Evolutionary conservation across 1,140 invertebrate genomes (phyloP), one percentile per base, ranked within the genome.

Genomic region (Pseudomyrmex dendroicus): DNA sequence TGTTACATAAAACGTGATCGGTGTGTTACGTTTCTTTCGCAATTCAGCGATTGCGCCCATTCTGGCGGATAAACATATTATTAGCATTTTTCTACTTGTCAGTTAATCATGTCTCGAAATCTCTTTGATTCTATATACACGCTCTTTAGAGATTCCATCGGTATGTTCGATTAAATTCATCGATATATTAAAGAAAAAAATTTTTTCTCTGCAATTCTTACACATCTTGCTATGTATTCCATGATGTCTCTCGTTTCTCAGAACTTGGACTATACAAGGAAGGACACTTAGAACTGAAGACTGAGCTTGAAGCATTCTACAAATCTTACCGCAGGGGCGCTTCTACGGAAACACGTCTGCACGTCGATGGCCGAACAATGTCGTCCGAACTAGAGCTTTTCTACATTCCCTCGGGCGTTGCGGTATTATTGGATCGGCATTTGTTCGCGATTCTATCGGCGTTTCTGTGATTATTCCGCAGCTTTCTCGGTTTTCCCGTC

Each of bases 221-320:
- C 2, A 12, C 15, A 22, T 9, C 2, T 48, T 7, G 13, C 13
- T 10, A 17, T 20, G 56, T 17, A 57, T 57, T 57, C 25, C 44
- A 15, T 8, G 25, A 56, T 73, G 74, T 50, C 25, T 57, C 17
- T 57, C 17, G 44, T 73, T 73, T 56, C 35, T 35, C 5, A 56
- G 46, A 73, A 52, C 10, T 5, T 10, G 50, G 50, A 87, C 73
- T 86, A 86, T 90, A 91, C 87, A 91, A 88, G 87, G 66, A 89
- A 91, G 89, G 87, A 91, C 89, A 92, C 90, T 91, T 89, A 87
- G 86, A 90, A 80, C 25, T 15, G 17, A 67, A 73, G 77, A 84
- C 50, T 48, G 61, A 20, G 57, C 70, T 61, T 17, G 12, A 57
- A 83, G 83, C 70, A 61, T 84, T 68, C 80, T 84, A 85, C 74